phyloP scores from a whole-genome alignment of 2,797 vertebrate genomes.

The Danio choprae region DNA sequence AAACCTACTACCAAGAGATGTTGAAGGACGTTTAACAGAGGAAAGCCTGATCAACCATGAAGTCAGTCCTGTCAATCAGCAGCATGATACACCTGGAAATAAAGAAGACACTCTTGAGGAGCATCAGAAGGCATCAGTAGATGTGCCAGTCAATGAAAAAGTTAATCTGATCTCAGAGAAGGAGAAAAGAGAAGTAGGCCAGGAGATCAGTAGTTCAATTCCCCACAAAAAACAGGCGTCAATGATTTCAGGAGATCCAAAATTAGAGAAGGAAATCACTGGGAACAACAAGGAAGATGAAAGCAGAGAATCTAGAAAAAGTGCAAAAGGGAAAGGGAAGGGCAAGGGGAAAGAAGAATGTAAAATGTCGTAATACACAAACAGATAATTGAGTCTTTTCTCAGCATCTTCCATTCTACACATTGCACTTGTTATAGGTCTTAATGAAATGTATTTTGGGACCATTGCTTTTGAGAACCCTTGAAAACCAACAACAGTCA shows the following conservation, averaged over 20 bases:
- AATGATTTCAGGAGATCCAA: slow-evolving; percentile 9
- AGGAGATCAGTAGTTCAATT: slow-evolving; percentile 34
- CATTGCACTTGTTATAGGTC: not conserved
- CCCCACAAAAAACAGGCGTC: slow-evolving; percentile 12
- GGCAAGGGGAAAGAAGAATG: slow-evolving; percentile 89
- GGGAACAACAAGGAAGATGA: slow-evolving; percentile 66
- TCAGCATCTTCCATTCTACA: not conserved
- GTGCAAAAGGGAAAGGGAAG: slow-evolving; percentile 73
- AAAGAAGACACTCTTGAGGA: slow-evolving; percentile 13
- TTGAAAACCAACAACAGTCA: not conserved
- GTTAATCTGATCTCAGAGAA: not conserved
- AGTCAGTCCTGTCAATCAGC: slow-evolving; percentile 26
- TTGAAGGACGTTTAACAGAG: slow-evolving; percentile 8
- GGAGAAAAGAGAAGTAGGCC: slow-evolving; percentile 43
- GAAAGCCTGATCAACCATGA: slow-evolving; percentile 10
- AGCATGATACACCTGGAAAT: not conserved
- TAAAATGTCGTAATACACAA: slow-evolving; percentile 77
- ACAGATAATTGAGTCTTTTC: not conserved
- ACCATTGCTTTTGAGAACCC: slow-evolving; percentile 1
- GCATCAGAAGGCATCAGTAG: not conserved
- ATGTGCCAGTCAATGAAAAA: slow-evolving; percentile 8
- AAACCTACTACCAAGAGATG: not conserved
- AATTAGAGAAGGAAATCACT: slow-evolving; percentile 37
- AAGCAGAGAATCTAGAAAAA: slow-evolving; percentile 69
- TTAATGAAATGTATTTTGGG: not conserved